Base-by-base conservation (phyloP, 2,113 vertebrate genomes). In the Cinclus cinclus region DNA sequence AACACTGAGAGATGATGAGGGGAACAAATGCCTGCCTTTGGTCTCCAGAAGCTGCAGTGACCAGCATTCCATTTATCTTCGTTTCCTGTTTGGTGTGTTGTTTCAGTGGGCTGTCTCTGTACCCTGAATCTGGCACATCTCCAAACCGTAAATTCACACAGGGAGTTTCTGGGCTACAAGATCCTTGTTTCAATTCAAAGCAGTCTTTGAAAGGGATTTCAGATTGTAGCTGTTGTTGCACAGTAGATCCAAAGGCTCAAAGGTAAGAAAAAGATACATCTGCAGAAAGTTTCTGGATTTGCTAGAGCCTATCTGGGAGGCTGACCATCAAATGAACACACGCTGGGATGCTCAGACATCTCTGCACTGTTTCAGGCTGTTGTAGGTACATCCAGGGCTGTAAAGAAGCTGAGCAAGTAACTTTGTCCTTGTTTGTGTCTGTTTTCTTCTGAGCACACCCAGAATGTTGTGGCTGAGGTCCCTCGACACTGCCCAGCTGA, bases 291-390 rank as follows among this genome's bases (percentile, higher is more conserved):
- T 90, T 90, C 58, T 69, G 70, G 30, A 70, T 96, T 91, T 68
- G 68, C 82, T 75, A 42, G 52, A 58, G 31, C 25, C 7, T 17
- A 25, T 60, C 10, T 33, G n/a, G n/a, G 56, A 83, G 68, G 64
- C 1, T 89, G 83, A 70, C 35, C 42, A 33, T 7, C 0, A 0
- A 76, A 31, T 23, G 0, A 76, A 33, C 19, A 28, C 23, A 9
- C 3, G 9, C 35, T 28, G 73, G 64, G 60, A 81, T 84, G 52
- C 33, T 84, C 55, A 74, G 74, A 55, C 11, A 75, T 4, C 12
- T 70, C 46, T 41, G 52, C 27, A 13, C 46, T 1, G 0, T 39
- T 49, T 49, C 68, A 69, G 50, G 27, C 13, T 76, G 64, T 64
- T 18, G 1, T 14, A 44, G 44, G 27, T 22, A 71, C 2, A 0